Base-by-base conservation (phyloP, 2,797 vertebrate species). In the Apodemus agrarius region DNA sequence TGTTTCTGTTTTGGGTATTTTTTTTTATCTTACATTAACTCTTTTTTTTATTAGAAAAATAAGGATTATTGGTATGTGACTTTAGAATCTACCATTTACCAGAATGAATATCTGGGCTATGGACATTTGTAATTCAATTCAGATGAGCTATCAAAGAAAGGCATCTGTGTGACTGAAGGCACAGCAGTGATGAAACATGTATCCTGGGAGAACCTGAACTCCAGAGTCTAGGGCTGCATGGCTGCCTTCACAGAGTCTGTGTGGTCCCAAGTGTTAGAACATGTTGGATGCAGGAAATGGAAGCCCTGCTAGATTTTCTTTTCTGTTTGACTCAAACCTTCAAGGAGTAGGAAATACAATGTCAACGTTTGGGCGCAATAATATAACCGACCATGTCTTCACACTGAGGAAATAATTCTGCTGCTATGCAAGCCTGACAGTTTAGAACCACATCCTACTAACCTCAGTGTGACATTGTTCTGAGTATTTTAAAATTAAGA, bases 81-180 rank as follows among this genome's bases (percentile, higher is more conserved):
- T 67, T 91, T 90, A 86, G 83, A 81, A 52, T 65, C 72, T 74
- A 79, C 65, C 49, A 81, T 90, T 96, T 92, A 59, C 86, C 87
- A 83, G 79, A 92, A 89, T 65, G 19, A 63, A 21, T 54, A 81
- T 52, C 40, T 59, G n/a, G 49, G 24, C 74, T 11, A 19, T 29
- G 17, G 85, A 40, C 26, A 52, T 79, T 84, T 93, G 96, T 46
- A 46, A 3, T 97, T 97, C 90, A 93, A 81, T 90, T 98, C 93
- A 93, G 92, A 43, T 91, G 82, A 96, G 43, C 72, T 96, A 43
- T 97, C 67, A 95, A 94, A 96, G 75, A 89, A 82, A 97, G 84
- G 61, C 49, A 85, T 94, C 46, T 87, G 11, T 89, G n/a, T 74
- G n/a, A 12, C n/a, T 92, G 69, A 65, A 82, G 19, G n/a, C 31